Base-by-base conservation (phyloP, 2,888 invertebrate species). In the Melanchra persicariae region DNA sequence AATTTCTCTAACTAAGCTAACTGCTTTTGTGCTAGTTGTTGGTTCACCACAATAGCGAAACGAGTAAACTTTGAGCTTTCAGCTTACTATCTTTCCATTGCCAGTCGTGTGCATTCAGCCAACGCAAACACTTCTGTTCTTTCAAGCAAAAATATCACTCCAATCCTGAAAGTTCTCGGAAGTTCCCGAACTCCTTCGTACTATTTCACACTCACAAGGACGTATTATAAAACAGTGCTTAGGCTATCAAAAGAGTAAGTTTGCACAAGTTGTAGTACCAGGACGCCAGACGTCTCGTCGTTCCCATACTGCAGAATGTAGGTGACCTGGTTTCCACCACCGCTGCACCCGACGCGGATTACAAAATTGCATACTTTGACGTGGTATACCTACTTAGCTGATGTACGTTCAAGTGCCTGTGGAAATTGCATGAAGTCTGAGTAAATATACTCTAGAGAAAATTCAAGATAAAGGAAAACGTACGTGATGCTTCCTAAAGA, bases 281-380 rank as follows among this genome's bases (percentile, higher is more conserved):
- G 76, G 76, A 81, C 68, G 77, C 81, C 70, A 87, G 84, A 87
- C 88, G 82, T 85, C 84, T 84, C 81, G 80, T 66, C 74, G 77
- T 74, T 82, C 63, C 75, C 62, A 67, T 74, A 73, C 65, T 76
- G 61, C 67, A 61, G 59, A 26, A 61, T 87, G 83, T 91, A 88
- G 91, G 91, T 92, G 89, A 91, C 91, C 91, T 85, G 87, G 85
- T 90, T 92, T 77, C 76, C 58, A 63, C 54, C 79, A 73, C 73
- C 84, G 85, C 81, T 88, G 87, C 89, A 87, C 83, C 87, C 89
- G 90, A 87, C 87, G 87, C 84, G 86, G 85, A 88, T 91, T 91
- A 90, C 88, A 89, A 90, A 91, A 93, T 90, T 91, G 90, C 88
- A 90, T 88, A 87, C 86, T 85, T 83, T 86, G 79, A 79, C 72